phyloP scores from a whole-genome alignment of 2,888 invertebrate species.

The Heliconius ethilla region DNA sequence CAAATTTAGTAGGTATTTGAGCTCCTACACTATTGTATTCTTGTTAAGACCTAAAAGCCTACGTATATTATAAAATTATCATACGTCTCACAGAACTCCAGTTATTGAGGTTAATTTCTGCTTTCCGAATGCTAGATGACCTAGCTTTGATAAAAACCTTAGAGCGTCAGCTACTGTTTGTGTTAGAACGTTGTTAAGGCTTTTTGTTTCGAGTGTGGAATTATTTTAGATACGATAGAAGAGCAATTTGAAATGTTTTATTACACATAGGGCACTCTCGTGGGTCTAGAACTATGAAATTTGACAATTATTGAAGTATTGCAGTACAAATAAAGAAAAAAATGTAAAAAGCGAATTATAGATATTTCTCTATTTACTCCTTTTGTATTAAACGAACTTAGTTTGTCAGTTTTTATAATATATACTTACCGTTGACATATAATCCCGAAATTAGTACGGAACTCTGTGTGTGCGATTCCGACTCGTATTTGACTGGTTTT shows the following conservation, averaged over 20 bases:
- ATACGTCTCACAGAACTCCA: conserved; percentile 23
- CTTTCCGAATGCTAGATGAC: conserved; percentile 36
- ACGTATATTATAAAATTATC: conserved; percentile 26
- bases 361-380: too few relatives aligned
- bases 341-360: too few relatives aligned
- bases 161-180: conserved; percentile 20
- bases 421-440: too few relatives aligned
- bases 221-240: neutral
- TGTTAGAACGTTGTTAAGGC: conserved; percentile 9
- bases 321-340: too few relatives aligned
- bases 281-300: too few relatives aligned
- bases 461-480: too few relatives aligned
- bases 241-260: neutral
- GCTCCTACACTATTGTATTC: neutral
- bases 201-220: conserved; percentile 12
- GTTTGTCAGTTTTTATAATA: too few relatives aligned
- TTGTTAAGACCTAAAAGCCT: neutral
- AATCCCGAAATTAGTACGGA: too few relatives aligned
- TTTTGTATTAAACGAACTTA: too few relatives aligned
- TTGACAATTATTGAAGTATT: too few relatives aligned
- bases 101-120: conserved; percentile 36
- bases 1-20: neutral
- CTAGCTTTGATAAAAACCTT: conserved; percentile 30
- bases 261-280: too few relatives aligned
- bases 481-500: neutral